Evolutionary conservation across 1,140 invertebrate species (phyloP).

Genomic region (Condylostylus longicornis): DNA sequence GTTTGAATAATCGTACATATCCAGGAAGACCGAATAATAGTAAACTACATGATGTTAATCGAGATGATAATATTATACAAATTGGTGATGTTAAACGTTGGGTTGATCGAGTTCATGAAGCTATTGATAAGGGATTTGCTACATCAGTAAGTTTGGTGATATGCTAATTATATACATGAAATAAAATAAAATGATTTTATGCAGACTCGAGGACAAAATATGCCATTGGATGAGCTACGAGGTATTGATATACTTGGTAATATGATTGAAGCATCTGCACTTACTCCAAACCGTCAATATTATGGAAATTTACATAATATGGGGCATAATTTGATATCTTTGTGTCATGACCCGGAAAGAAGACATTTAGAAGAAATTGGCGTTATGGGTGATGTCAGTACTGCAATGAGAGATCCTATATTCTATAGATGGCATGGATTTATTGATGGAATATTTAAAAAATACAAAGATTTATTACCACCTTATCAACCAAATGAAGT

Average conservation of each 20-base stretch:
- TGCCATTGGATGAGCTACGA: slow-evolving; percentile 17
- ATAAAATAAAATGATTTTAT: too few species aligned
- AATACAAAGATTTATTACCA: slow-evolving; percentile 45
- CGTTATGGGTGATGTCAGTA: slow-evolving; percentile 50
- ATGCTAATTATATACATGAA: neutral
- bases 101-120: slow-evolving; percentile 42
- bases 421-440: slow-evolving; percentile 57
- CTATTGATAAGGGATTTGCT: slow-evolving; percentile 41
- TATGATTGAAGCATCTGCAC: slow-evolving; percentile 41
- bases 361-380: slow-evolving; percentile 43
- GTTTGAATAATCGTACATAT: slow-evolving; percentile 39
- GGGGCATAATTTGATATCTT: slow-evolving; percentile 44
- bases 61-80: slow-evolving; percentile 40
- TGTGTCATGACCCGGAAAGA: slow-evolving; percentile 45
- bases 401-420: slow-evolving; percentile 51
- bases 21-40: slow-evolving; percentile 37
- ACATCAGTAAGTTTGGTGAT: slow-evolving; percentile 22
- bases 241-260: slow-evolving; percentile 48
- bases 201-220: slow-evolving; percentile 14
- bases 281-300: slow-evolving; percentile 39
- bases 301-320: slow-evolving; percentile 51
- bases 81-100: slow-evolving; percentile 41
- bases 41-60: slow-evolving; percentile 34
- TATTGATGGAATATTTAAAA: slow-evolving; percentile 47
- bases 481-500: slow-evolving; percentile 42